A percentile compares a stretch with the other conserved stretches of the same genome.
Evolutionary conservation across 2,113 vertebrate species (phyloP).

Genomic region (Macrotis lagotis): DNA sequence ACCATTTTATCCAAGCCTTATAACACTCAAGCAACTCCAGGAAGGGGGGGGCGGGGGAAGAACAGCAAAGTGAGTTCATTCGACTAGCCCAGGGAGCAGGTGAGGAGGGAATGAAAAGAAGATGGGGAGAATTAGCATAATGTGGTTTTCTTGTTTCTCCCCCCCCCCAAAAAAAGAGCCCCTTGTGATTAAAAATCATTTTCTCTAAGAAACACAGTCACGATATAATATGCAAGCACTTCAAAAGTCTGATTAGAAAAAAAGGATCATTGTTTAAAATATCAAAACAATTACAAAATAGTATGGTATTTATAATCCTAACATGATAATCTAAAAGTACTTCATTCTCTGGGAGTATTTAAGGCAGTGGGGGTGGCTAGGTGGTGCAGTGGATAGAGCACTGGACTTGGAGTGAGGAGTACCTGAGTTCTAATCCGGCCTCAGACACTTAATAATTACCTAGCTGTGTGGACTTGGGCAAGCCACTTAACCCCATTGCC

Average conservation of each 20-base stretch:
- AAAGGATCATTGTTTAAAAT: slow-evolving; percentile 18
- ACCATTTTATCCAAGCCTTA: not conserved
- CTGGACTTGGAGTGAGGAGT: too few relatives aligned
- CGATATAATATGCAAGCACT: slow-evolving; percentile 7
- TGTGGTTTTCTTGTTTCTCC: slow-evolving; percentile 7
- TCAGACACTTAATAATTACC: too few relatives aligned
- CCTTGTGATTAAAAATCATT: not conserved
- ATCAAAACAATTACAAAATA: slow-evolving; percentile 25
- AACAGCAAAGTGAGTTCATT: not conserved
- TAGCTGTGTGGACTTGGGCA: too few relatives aligned
- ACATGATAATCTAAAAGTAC: not conserved
- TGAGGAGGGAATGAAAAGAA: not conserved
- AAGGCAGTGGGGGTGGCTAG: too few relatives aligned
- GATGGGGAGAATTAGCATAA: not conserved
- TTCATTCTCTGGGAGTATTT: slow-evolving; percentile 46
- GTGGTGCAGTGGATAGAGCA: too few relatives aligned
- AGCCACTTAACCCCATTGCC: too few relatives aligned
- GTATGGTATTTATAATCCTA: not conserved
- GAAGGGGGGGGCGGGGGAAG: too few relatives aligned
- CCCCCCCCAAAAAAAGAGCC: not conserved
- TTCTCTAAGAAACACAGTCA: slow-evolving; percentile 20
- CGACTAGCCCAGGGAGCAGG: not conserved
- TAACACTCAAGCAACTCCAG: not conserved
- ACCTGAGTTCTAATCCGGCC: too few relatives aligned
- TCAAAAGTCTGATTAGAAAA: slow-evolving; percentile 36